Base-by-base conservation (phyloP, 2,888 invertebrate genomes). In the Pharmacophagus antenor region DNA sequence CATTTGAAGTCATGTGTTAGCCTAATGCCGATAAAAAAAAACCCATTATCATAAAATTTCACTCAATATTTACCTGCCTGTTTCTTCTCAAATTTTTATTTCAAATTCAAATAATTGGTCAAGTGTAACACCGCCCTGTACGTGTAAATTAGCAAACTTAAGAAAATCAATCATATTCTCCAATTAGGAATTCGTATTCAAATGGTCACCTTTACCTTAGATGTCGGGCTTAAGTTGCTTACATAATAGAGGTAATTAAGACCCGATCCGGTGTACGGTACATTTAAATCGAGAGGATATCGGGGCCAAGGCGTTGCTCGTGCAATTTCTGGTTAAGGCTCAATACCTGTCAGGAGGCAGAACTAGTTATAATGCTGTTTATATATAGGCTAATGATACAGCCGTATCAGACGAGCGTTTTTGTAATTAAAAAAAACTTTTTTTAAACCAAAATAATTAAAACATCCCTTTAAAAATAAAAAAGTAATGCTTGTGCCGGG, bases 281-380 rank as follows among this genome's bases (percentile, higher is more conserved):
- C 25, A 49, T 23, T 58, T 53, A 41, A 42, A 58, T 18, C 53
- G 22, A n/a, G 51, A 49, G n/a, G 50, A 55, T 49, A 60, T 50
- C 37, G 49, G 42, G 60, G 60, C 60, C 60, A 60, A 60, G 60
- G 61, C 56, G 52, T 52, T 47, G 47, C 53, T 4, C 53, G 12
- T 37, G 56, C 50, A 25, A 52, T 42, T 56, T 56, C 56, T 56
- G 55, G 59, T 31, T 50, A 47, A 56, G 56, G 56, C 52, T 47
- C 52, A 47, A 47, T 31, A 44, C 22, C 48, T 56, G 52, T 41
- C 61, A 8, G 51, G 56, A 44, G 59, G 54, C 54, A 49, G 22
- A 49, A 55, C 55, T 55, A 44, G 50, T 42, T 56, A 48, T 15
- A 22, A 31, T 17, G 31, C 44, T 49, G 27, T 37, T 15, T 20